These are phyloP conservation scores for Drymodes brunneopygia DNA, from an alignment of 2,113 vertebrate species.

Conservation along the genomic window DNA sequence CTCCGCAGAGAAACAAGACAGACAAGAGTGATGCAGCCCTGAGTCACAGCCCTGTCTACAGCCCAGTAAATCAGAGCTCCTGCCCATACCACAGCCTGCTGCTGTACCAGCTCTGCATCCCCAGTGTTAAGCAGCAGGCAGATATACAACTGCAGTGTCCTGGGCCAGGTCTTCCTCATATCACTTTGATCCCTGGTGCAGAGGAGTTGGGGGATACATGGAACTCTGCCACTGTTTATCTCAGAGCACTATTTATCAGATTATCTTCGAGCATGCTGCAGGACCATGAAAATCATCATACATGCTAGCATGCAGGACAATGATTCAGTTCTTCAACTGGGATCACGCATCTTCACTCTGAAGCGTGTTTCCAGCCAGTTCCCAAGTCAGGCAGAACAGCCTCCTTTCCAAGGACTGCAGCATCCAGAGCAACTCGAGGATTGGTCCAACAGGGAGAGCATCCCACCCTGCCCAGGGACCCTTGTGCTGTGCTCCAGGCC, in stretches of 20 bases:
- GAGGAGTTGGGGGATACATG: not conserved
- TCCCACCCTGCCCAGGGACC: not conserved
- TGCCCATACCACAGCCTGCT: not conserved
- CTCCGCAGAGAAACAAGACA: not conserved
- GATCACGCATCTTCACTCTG: not conserved
- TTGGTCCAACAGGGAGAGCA: not conserved
- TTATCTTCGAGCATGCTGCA: not conserved
- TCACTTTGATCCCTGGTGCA: not conserved
- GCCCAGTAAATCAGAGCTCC: not conserved
- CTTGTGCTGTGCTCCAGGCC: not conserved
- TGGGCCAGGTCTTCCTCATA: not conserved
- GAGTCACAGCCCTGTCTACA: not conserved
- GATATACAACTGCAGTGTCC: not conserved
- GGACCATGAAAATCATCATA: not conserved
- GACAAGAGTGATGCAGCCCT: not conserved
- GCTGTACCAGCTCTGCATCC: not conserved
- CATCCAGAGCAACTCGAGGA: not conserved
- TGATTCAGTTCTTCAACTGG: not conserved
- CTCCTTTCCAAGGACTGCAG: not conserved
- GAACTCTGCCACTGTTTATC: not conserved
- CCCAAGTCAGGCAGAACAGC: not conserved
- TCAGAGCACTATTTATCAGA: not conserved
- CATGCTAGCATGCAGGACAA: fast-evolving
- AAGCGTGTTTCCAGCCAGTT: not conserved
- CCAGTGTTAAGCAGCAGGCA: not conserved